Conservation (phyloP, 2,888 invertebrate species). For the Perizoma flavofasciatum region DNA sequence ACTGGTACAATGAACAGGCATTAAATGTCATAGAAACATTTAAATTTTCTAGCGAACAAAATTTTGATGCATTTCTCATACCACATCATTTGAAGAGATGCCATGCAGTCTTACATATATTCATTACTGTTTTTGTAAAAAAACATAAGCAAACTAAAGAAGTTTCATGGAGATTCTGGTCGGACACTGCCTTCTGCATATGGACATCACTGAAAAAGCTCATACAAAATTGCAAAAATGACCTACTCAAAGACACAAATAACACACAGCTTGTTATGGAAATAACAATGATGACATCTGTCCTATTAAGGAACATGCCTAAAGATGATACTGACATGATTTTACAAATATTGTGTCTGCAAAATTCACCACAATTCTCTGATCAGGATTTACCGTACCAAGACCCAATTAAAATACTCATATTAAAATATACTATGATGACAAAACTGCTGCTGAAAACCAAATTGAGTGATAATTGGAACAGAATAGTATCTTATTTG, state of each 20-base stretch:
- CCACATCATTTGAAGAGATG: constrained; percentile 59
- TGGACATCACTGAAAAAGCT: constrained; percentile 54
- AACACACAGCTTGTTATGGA: constrained; percentile 50
- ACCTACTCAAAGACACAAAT: constrained; percentile 45
- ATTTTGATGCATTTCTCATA: constrained; percentile 55
- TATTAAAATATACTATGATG: constrained; percentile 58
- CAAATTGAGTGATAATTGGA: constrained; percentile 53
- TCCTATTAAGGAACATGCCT: constrained; percentile 45
- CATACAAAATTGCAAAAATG: constrained; percentile 46
- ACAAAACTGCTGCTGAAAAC: constrained; percentile 48
- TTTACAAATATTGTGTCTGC: constrained; percentile 57
- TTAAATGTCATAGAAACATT: constrained; percentile 53
- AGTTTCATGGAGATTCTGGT: constrained; percentile 37
- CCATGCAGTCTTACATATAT: constrained; percentile 53
- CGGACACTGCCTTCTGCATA: constrained; percentile 40
- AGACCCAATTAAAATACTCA: constrained; percentile 45
- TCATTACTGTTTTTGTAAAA: constrained; percentile 51
- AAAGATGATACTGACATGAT: constrained; percentile 47
- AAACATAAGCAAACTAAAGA: constrained; percentile 29
- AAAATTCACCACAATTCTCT: constrained; percentile 47
- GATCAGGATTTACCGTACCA: constrained; percentile 44
- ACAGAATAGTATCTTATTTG: constrained; percentile 46
- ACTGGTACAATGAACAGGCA: constrained; percentile 60
- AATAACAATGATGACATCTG: constrained; percentile 49
- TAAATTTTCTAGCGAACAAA: constrained; percentile 53